Evolutionary conservation across 2,888 invertebrate genomes (phyloP).

Genomic region (Cantharis rustica): DNA sequence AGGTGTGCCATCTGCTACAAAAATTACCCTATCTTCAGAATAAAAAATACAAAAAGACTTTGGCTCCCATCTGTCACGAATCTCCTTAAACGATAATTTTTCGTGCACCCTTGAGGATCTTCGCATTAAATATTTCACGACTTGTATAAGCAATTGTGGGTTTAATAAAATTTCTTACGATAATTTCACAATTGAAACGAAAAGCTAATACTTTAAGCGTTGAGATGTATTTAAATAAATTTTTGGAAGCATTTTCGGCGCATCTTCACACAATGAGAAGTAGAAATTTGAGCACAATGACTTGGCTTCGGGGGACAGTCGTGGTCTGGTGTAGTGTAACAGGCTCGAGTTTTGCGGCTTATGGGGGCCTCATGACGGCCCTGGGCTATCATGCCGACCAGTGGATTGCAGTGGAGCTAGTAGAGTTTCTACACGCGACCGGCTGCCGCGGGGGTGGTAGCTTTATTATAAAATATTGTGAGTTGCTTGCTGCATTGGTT

Average conservation of each 20-base stretch:
- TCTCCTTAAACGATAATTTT: constrained; percentile 5
- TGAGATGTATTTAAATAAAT: constrained; percentile 27
- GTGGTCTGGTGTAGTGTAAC: constrained; percentile 49
- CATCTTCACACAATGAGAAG: constrained; percentile 36
- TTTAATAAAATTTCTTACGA: constrained; percentile 6
- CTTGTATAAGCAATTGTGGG: constrained; percentile 10
- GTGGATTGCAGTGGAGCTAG: constrained; percentile 45
- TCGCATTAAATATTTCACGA: constrained; percentile 6
- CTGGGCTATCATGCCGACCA: constrained; percentile 49
- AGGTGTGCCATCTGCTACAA: constrained; percentile 7
- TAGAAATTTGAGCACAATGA: constrained; percentile 47
- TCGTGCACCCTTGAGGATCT: neutral
- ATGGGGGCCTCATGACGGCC: constrained; percentile 47
- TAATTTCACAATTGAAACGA: constrained; percentile 12
- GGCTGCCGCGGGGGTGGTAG: constrained; percentile 56
- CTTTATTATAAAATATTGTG: constrained; percentile 50
- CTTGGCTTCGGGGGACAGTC: constrained; percentile 52
- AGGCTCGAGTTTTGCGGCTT: constrained; percentile 44
- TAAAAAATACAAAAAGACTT: neutral
- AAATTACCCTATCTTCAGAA: neutral
- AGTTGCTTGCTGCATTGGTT: constrained; percentile 26
- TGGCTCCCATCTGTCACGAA: constrained; percentile 26
- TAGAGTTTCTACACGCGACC: constrained; percentile 52
- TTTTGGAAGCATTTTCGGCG: constrained; percentile 28
- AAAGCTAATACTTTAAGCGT: constrained; percentile 6